Conservation (phyloP, 2,797 vertebrate genomes). For the Notolepis coatsorum region DNA sequence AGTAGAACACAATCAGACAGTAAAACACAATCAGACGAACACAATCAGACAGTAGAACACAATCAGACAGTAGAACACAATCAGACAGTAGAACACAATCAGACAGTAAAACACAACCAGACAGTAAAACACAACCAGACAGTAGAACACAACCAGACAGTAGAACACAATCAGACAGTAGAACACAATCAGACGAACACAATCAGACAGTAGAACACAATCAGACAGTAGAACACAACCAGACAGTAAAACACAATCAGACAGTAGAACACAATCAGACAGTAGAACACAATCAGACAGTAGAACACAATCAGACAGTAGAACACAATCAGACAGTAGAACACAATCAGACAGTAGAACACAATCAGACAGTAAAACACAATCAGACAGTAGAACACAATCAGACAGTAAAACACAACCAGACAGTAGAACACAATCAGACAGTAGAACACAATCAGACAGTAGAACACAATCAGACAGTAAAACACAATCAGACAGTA, state of each 20-base stretch:
- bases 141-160: conserved; percentile 4
- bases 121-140: conserved; percentile 2
- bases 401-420: neutral
- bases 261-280: neutral
- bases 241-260: neutral
- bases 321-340: conserved; percentile 7
- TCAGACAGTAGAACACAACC: neutral
- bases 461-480: conserved; percentile 1
- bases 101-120: conserved; percentile 1
- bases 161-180: neutral
- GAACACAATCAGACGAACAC: too few species aligned
- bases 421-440: neutral
- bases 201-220: neutral
- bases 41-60: neutral
- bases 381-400: neutral
- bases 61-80: neutral
- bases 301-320: neutral
- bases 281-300: conserved; percentile 1
- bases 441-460: neutral
- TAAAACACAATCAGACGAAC: too few species aligned
- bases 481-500: neutral
- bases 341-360: conserved; percentile 2
- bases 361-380: neutral
- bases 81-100: neutral
- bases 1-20: too few species aligned